phyloP scores from a whole-genome alignment of 2,113 vertebrate species.

The Pungitius pungitius region DNA sequence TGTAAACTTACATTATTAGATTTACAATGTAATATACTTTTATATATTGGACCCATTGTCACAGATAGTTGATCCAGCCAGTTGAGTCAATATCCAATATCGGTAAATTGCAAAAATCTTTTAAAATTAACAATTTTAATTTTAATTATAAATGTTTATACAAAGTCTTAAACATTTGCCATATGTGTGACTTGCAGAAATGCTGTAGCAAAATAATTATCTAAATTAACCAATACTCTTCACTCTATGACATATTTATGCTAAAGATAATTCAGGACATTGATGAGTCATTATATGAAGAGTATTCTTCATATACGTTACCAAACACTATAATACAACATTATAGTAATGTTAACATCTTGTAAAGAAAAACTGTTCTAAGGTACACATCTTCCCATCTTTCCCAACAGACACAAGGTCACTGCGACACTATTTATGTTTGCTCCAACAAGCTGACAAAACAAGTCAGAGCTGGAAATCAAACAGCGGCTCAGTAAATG shows the following conservation, averaged over 20 bases:
- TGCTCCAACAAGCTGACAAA: conserved; percentile 12
- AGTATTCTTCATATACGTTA: not conserved
- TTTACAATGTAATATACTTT: not conserved
- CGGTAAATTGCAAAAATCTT: not conserved
- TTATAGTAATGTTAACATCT: not conserved
- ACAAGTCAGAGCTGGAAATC: not conserved
- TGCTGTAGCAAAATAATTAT: not conserved
- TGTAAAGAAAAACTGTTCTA: not conserved
- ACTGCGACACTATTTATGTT: not conserved
- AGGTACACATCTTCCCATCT: not conserved
- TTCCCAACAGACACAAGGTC: not conserved
- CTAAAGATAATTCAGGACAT: not conserved
- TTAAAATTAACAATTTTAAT: not conserved
- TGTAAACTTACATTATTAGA: not conserved
- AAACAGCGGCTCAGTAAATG: conserved; percentile 27
- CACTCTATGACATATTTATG: not conserved
- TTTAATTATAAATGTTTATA: not conserved
- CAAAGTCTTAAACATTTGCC: not conserved
- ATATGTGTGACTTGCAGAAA: not conserved
- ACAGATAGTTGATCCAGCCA: not conserved
- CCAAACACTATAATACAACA: not conserved
- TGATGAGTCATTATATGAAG: conserved; percentile 2
- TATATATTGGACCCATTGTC: not conserved
- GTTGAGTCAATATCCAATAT: not conserved
- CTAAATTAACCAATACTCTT: not conserved